Evolutionary conservation across 2,888 invertebrate species (phyloP).

Genomic region (Branchellion lobata): DNA sequence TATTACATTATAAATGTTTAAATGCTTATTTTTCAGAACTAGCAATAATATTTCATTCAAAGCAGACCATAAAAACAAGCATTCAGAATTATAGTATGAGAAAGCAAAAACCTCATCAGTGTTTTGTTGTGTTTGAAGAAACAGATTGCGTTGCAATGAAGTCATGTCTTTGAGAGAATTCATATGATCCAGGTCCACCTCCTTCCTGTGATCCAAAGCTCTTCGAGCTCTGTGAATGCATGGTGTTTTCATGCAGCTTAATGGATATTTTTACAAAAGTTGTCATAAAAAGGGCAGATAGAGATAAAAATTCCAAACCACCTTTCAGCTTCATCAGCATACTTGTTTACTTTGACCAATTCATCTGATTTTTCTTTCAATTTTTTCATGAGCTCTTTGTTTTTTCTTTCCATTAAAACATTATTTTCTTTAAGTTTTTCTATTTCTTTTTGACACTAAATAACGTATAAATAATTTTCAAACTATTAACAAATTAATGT

Average conservation of each 20-base stretch:
- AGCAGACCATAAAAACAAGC: too few relatives aligned
- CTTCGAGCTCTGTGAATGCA: conserved; percentile 28
- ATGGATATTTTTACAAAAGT: not conserved
- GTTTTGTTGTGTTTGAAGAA: conserved; percentile 42
- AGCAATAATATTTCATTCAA: too few relatives aligned
- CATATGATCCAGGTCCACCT: conserved; percentile 42
- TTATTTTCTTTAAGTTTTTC: conserved; percentile 8
- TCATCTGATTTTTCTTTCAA: conserved; percentile 23
- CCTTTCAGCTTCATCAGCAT: conserved; percentile 43
- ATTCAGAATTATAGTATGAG: too few relatives aligned
- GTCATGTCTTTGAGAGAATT: conserved; percentile 42
- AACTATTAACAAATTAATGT: not conserved
- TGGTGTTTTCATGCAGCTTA: not conserved
- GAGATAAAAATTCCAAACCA: not conserved
- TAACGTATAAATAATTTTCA: not conserved
- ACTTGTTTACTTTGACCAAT: conserved; percentile 22
- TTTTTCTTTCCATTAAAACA: conserved; percentile 8
- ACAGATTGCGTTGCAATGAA: conserved; percentile 6
- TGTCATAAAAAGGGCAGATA: too few relatives aligned
- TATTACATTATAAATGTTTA: too few relatives aligned
- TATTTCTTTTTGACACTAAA: conserved; percentile 16
- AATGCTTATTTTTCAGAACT: too few relatives aligned
- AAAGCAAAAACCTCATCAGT: conserved; percentile 41
- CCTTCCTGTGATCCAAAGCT: conserved; percentile 44
- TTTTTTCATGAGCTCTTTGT: conserved; percentile 10